A percentile compares a stretch with the other conserved stretches of the same genome.
Evolutionary conservation across 2,888 invertebrate genomes (phyloP).

Genomic region (Dysmachus trigonus): DNA sequence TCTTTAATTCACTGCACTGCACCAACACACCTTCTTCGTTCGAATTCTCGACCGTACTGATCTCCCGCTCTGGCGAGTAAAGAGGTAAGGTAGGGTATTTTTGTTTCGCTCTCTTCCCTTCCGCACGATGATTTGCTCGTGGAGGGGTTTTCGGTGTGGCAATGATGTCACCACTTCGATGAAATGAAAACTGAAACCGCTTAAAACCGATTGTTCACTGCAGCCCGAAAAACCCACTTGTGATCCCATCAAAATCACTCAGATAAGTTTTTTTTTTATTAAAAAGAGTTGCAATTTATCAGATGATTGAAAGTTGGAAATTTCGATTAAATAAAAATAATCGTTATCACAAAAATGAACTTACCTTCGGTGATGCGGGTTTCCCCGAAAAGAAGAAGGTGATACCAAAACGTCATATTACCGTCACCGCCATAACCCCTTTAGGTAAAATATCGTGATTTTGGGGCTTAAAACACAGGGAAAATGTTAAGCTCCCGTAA

Average conservation of each 20-base stretch:
- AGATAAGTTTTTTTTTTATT: neutral
- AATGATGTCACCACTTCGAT: neutral
- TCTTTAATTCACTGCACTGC: neutral
- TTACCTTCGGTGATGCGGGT: neutral
- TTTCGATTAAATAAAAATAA: neutral
- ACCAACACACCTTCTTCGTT: conserved; percentile 48
- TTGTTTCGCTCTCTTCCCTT: neutral
- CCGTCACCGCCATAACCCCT: neutral
- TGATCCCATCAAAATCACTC: neutral
- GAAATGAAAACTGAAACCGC: neutral
- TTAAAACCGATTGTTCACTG: neutral
- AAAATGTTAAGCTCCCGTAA: neutral
- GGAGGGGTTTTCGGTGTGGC: neutral
- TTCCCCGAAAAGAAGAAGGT: neutral
- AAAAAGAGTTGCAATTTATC: neutral
- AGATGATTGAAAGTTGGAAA: neutral
- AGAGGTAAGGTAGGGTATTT: neutral
- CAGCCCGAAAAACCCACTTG: neutral
- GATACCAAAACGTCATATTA: neutral
- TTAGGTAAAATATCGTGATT: no score
- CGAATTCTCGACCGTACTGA: conserved; percentile 55
- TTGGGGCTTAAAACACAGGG: neutral
- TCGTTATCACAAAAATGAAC: neutral
- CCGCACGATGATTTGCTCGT: neutral
- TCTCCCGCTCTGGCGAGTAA: conserved; percentile 3